Evolutionary conservation across 2,797 vertebrate species (phyloP), one percentile per base, ranked within the genome.

Genomic region (Echeneis naucrates): DNA sequence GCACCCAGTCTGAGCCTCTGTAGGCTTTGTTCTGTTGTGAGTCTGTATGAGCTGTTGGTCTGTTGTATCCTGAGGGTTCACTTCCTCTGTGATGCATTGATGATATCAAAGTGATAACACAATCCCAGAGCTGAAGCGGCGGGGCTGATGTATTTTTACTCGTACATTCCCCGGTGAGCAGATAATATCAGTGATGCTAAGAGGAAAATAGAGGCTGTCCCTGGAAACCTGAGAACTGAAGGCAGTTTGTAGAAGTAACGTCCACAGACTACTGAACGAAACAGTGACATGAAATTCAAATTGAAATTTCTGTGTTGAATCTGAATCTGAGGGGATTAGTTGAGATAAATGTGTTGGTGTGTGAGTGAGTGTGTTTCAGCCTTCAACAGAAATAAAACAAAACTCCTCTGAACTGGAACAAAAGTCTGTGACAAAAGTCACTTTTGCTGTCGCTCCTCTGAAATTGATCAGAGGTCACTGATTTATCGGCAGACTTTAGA

Each of bases 71-170:
- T 0, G 11, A 17, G 54, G 81, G 47, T 17, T n/a, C 27, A 62
- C 8, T 32, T 40, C 71, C 16, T 0, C 54, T 48, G 54, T 44
- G 37, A 68, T 51, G 64, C 4, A 0, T 66, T 55, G 42, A n/a
- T 51, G 32, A 71, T 71, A 80, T 71, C 40, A 62, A 66, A 66
- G 58, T 48, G 52, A 56, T 77, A 23, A 66, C 47, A 51, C 58
- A 65, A 80, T 48, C 69, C 30, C 16, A 58, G 23, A 54, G 60
- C 76, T 40, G 7, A 1, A 30, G 38, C 4, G 1, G 27, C 0
- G 45, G 37, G 44, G 30, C 27, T 45, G 11, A 58, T 52, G 68
- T 42, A 4, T 6, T 38, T 42, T 35, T 38, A 35, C 16, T 52
- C 56, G 48, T 14, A 12, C 1, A 12, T 5, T 68, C 24, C 50